Conservation (phyloP, 2,888 invertebrate species). For the Cantharis rufa region DNA sequence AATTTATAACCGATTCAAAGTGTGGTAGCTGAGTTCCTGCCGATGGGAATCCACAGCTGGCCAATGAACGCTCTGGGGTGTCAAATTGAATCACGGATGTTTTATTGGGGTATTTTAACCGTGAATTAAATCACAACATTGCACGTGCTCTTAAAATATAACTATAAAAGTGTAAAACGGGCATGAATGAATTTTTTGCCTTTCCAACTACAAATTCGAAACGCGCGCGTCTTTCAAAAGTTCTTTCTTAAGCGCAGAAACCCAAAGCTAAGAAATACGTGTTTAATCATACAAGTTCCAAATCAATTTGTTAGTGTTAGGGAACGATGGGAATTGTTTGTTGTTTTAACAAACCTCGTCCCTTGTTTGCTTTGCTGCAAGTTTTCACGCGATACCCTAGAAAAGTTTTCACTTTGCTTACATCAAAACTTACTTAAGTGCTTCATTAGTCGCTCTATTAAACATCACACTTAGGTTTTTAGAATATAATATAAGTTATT, state of each 20-base stretch:
- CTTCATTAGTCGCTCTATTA: not conserved
- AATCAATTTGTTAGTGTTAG: slow-evolving; percentile 22
- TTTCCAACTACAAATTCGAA: not conserved
- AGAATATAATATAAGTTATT: not conserved
- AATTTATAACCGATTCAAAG: slow-evolving; percentile 1
- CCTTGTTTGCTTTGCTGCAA: slow-evolving; percentile 10
- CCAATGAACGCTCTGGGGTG: slow-evolving; percentile 54
- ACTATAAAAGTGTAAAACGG: slow-evolving; percentile 8
- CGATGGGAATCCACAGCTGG: slow-evolving; percentile 51
- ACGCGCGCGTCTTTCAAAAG: not conserved
- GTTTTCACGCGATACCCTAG: slow-evolving; percentile 11
- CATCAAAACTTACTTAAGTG: not conserved
- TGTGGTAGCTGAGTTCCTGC: slow-evolving; percentile 5
- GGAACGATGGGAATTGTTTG: slow-evolving; percentile 9
- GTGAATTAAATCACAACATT: slow-evolving; percentile 42
- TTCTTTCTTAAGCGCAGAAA: not conserved
- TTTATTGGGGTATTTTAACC: slow-evolving; percentile 55
- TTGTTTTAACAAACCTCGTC: slow-evolving; percentile 12
- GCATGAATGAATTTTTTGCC: slow-evolving; percentile 9
- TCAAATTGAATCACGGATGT: slow-evolving; percentile 55
- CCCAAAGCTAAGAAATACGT: not conserved
- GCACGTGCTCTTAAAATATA: slow-evolving; percentile 26
- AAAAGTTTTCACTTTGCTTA: not conserved
- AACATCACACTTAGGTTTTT: not conserved
- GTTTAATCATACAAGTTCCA: not conserved